phyloP scores from a whole-genome alignment of 2,113 vertebrate species.

The Leuciscus idus region DNA sequence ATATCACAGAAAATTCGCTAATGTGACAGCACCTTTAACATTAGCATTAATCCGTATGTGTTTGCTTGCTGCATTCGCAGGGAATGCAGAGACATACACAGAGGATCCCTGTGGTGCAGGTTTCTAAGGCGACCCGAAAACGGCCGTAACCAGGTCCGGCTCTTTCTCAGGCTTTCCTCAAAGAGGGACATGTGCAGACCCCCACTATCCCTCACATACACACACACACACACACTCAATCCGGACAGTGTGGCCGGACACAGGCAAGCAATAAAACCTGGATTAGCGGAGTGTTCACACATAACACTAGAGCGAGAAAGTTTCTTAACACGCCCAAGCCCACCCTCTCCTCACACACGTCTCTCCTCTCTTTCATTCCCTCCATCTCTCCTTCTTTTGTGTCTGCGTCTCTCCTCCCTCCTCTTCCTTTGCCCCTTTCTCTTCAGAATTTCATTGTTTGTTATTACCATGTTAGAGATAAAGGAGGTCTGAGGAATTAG shows the following conservation, averaged over 20 bases:
- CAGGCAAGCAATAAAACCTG: slow-evolving; percentile 85
- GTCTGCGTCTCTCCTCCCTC: slow-evolving; percentile 52
- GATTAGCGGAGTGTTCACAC: slow-evolving; percentile 80
- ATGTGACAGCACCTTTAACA: not conserved
- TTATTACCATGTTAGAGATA: slow-evolving; percentile 75
- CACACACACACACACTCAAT: slow-evolving; percentile 66
- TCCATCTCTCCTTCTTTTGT: slow-evolving; percentile 68
- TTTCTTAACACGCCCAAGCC: slow-evolving; percentile 77
- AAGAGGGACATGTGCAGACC: slow-evolving; percentile 92
- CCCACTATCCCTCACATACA: slow-evolving; percentile 65
- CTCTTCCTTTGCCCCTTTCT: slow-evolving; percentile 57
- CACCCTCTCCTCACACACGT: slow-evolving; percentile 71
- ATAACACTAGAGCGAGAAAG: slow-evolving; percentile 77
- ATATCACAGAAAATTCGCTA: not conserved
- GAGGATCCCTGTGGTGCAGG: slow-evolving; percentile 90
- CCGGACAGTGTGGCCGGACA: slow-evolving; percentile 77
- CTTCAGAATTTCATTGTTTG: slow-evolving; percentile 64
- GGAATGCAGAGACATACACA: slow-evolving; percentile 71
- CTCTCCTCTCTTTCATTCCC: slow-evolving; percentile 70
- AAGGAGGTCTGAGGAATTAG: slow-evolving; percentile 76
- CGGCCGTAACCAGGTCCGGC: slow-evolving; percentile 93
- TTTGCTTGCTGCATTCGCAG: slow-evolving; percentile 57
- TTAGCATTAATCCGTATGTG: slow-evolving; percentile 39
- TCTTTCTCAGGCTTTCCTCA: slow-evolving; percentile 93
- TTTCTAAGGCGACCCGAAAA: slow-evolving; percentile 96